phyloP scores from a whole-genome alignment of 2,113 vertebrate genomes.

The Odocoileus hemionus region DNA sequence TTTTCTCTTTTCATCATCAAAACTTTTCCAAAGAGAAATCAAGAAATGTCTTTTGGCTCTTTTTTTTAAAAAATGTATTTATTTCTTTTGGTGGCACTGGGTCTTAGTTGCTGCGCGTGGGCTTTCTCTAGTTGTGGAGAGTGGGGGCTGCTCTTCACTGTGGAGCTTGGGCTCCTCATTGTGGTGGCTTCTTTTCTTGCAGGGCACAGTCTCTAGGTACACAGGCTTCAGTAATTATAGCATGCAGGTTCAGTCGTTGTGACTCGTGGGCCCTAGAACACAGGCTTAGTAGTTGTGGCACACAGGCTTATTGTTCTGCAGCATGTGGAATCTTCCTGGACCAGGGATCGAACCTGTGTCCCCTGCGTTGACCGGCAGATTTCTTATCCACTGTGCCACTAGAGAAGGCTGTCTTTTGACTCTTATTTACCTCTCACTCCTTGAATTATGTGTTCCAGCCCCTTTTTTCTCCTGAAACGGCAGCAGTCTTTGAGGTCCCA shows the following conservation, averaged over 20 bases:
- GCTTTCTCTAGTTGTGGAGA: neutral
- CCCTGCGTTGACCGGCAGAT: neutral
- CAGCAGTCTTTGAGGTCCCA: neutral
- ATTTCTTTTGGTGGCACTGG: neutral
- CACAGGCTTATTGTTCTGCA: neutral
- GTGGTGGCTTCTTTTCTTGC: neutral
- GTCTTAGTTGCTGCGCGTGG: neutral
- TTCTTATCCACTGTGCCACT: neutral
- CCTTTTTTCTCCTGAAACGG: neutral
- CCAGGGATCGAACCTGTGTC: neutral
- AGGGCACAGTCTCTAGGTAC: neutral
- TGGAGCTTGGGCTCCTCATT: neutral
- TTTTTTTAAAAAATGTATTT: rapidly evolving
- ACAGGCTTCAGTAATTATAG: neutral
- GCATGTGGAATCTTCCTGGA: neutral
- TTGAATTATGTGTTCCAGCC: neutral
- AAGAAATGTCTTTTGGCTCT: neutral
- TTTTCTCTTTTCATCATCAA: neutral
- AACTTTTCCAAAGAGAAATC: neutral
- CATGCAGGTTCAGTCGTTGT: neutral
- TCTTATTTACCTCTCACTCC: neutral
- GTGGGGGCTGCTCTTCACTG: rapidly evolving
- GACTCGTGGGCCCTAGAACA: neutral
- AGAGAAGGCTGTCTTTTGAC: neutral
- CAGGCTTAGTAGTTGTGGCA: neutral